These are phyloP conservation scores for Crossocerus cetratus DNA, from an alignment of 2,888 invertebrate species.

Conservation along the genomic window DNA sequence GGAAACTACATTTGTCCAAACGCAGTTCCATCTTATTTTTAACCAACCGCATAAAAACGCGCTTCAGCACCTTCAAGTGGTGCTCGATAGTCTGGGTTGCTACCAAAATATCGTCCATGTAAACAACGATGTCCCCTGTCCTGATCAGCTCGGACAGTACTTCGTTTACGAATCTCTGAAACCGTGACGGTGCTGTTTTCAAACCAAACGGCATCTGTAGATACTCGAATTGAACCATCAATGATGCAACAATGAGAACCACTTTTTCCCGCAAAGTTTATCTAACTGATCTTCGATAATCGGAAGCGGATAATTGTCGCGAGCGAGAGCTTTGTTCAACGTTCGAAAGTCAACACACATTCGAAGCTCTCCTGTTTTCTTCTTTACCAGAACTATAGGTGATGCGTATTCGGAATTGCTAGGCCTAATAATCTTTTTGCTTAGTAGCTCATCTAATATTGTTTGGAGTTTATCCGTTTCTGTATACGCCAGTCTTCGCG, in stretches of 20 bases:
- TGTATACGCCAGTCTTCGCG: neutral
- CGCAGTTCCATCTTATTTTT: constrained; percentile 5
- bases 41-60: neutral
- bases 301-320: constrained; percentile 16
- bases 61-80: neutral
- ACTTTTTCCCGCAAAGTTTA: neutral
- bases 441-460: constrained; percentile 9
- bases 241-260: constrained; percentile 10
- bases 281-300: constrained; percentile 14
- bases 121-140: neutral
- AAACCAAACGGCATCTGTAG: constrained; percentile 19
- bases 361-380: constrained; percentile 12
- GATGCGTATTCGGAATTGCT: constrained; percentile 16
- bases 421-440: neutral
- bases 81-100: neutral
- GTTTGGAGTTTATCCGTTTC: neutral
- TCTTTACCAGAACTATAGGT: constrained; percentile 9
- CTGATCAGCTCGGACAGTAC: constrained; percentile 1
- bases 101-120: constrained; percentile 11
- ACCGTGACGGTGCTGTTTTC: neutral
- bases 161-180: neutral
- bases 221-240: constrained; percentile 21
- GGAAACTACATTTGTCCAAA: constrained; percentile 11
- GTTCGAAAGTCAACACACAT: constrained; percentile 14
- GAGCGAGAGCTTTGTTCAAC: constrained; percentile 3